Conservation (phyloP, 2,797 vertebrate genomes). For the Cossypha dichroa region DNA sequence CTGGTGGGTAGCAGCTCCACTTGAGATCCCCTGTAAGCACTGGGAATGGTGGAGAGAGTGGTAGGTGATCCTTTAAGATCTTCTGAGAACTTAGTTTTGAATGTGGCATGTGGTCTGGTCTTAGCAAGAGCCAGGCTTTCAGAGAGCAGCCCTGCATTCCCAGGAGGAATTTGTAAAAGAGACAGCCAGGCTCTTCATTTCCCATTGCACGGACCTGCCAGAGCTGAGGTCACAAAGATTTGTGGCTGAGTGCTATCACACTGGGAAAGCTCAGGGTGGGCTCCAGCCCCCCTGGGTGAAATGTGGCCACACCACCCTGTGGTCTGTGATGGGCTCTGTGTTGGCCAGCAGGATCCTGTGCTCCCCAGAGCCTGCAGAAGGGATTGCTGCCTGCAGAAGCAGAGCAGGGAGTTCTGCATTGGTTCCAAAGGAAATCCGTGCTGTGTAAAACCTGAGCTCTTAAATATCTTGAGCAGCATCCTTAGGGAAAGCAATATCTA, state of each 20-base stretch:
- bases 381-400: background rate
- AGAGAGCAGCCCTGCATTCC: background rate
- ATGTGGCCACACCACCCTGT: too few species aligned
- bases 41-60: background rate
- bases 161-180: background rate
- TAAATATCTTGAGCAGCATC: constrained; percentile 24
- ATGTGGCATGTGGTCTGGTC: background rate
- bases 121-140: background rate
- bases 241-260: rapidly evolving
- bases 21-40: background rate
- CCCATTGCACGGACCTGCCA: background rate
- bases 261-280: background rate
- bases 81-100: background rate
- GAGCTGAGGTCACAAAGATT: background rate
- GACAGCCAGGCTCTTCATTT: background rate
- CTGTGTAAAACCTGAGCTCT: constrained; percentile 9
- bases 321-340: rapidly evolving
- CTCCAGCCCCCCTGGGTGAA: background rate
- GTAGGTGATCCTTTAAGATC: background rate
- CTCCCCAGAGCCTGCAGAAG: background rate
- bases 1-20: background rate
- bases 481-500: constrained; percentile 28
- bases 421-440: background rate
- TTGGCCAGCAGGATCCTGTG: rapidly evolving
- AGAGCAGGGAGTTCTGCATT: background rate